Conservation (phyloP, 2,797 vertebrate species). For the Knipowitschia caucasica region DNA sequence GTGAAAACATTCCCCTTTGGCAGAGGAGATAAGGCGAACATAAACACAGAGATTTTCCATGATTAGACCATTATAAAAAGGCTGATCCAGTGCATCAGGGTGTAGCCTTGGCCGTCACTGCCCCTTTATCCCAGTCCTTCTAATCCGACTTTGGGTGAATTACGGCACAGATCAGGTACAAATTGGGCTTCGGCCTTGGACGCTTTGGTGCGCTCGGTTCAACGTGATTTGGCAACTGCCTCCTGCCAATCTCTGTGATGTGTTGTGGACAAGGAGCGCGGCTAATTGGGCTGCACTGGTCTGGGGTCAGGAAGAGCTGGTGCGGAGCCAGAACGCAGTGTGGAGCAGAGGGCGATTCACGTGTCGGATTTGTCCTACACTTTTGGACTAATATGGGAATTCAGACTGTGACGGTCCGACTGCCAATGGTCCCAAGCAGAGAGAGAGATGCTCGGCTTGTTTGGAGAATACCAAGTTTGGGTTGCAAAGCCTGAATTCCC, state of each 20-base stretch:
- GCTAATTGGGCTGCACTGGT: slow-evolving; percentile 20
- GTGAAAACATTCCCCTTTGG: too few species aligned
- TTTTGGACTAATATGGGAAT: not conserved
- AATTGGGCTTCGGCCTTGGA: slow-evolving; percentile 11
- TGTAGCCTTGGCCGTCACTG: slow-evolving; percentile 23
- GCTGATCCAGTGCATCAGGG: not conserved
- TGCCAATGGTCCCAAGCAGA: not conserved
- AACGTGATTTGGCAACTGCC: not conserved
- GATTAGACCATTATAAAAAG: not conserved
- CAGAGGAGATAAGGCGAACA: too few species aligned
- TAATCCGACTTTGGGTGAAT: slow-evolving; percentile 40
- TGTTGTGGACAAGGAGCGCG: slow-evolving; percentile 11
- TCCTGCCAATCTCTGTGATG: slow-evolving; percentile 20
- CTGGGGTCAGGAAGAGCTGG: slow-evolving; percentile 18
- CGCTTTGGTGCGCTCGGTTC: slow-evolving; percentile 2
- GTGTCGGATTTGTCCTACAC: not conserved
- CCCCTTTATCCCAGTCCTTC: slow-evolving; percentile 20
- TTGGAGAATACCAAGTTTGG: too few species aligned
- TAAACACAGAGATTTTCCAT: not conserved
- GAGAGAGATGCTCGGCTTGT: too few species aligned
- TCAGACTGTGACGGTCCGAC: not conserved
- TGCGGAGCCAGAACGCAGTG: not conserved
- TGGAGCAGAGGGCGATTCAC: not conserved
- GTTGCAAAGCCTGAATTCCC: too few species aligned
- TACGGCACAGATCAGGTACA: slow-evolving; percentile 11